Base-by-base conservation (phyloP, 2,888 invertebrate genomes). In the Meiosimyza decipiens region DNA sequence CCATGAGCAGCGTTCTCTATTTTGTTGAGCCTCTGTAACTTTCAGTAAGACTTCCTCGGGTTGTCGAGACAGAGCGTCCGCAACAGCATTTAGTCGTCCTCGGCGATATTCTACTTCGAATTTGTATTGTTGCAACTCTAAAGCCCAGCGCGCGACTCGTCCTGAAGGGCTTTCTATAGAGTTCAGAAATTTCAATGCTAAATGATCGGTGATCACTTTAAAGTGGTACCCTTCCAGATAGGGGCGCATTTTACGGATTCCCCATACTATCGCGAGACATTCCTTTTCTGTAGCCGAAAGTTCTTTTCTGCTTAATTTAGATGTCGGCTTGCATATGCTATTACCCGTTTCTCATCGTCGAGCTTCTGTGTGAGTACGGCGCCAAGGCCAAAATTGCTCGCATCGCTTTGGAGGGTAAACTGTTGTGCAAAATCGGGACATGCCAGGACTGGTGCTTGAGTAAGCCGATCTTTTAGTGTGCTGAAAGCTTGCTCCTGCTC, bases 251-350 rank as follows among this genome's bases (percentile, higher is more conserved):
- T 3, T 28, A 3, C 73, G 12, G 2, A 71, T 64, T 13, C 66
- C 70, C 47, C 65, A 73, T 1, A 73, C n/a, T n/a, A 71, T 73
- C 1, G 73, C 70, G 15, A 71, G 33, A 47, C 74, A 72, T 16
- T 74, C 72, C 22, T 74, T 66, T n/a, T 73, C 74, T 2, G 72
- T 72, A 0, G 68, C 49, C 6, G 65, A 72, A 52, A 74, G 11
- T 74, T 75, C 1, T 15, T 15, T 28, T 75, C 74, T 0, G 71
- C 55, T 1, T 3, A 15, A 9, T 49, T 65, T 7, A 74, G 16
- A 3, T 50, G 22, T 2, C 69, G 64, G 49, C 60, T 49, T 3
- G 65, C 57, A n/a, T 65, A 71, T 5, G 57, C 50, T 15, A 55
- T 60, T 3, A 65, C 49, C 18, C 18, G 51, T n/a, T 71, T 59